A percentile compares a stretch with the other conserved stretches of the same genome.
Conservation (phyloP, 2,113 vertebrate genomes). For the Himantopus leucocephalus region DNA sequence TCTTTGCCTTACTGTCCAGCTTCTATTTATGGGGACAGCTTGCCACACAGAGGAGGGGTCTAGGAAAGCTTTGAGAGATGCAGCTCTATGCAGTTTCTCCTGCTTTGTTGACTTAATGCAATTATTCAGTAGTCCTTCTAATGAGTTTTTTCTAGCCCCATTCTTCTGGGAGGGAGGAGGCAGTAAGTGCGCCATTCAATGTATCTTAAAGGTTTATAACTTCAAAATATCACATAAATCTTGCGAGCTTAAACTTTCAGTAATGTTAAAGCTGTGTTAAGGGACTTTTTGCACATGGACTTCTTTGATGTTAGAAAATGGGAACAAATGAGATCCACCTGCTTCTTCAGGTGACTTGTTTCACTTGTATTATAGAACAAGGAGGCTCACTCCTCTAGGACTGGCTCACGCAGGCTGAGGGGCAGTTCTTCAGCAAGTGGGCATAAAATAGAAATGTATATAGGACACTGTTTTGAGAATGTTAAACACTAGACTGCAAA, state of each 20-base stretch:
- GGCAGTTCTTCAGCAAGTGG: background rate
- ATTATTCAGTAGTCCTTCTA: background rate
- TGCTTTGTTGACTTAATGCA: background rate
- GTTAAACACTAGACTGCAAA: background rate
- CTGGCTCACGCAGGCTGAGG: accelerated
- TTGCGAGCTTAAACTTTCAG: background rate
- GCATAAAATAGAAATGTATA: background rate
- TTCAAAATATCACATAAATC: background rate
- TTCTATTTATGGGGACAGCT: background rate
- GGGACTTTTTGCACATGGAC: too few species aligned
- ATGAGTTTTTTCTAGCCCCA: background rate
- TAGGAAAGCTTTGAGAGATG: background rate
- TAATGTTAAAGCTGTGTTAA: background rate
- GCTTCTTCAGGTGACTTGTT: background rate
- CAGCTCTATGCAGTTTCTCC: background rate
- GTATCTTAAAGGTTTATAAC: background rate
- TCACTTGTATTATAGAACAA: background rate
- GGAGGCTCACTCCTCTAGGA: background rate
- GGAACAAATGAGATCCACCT: accelerated
- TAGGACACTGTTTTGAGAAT: background rate
- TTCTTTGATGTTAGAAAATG: background rate
- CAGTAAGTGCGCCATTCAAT: accelerated
- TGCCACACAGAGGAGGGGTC: accelerated
- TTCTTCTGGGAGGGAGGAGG: background rate
- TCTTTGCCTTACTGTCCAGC: background rate